Conservation (phyloP, 2,888 invertebrate genomes). For the Tetragnatha montana region DNA sequence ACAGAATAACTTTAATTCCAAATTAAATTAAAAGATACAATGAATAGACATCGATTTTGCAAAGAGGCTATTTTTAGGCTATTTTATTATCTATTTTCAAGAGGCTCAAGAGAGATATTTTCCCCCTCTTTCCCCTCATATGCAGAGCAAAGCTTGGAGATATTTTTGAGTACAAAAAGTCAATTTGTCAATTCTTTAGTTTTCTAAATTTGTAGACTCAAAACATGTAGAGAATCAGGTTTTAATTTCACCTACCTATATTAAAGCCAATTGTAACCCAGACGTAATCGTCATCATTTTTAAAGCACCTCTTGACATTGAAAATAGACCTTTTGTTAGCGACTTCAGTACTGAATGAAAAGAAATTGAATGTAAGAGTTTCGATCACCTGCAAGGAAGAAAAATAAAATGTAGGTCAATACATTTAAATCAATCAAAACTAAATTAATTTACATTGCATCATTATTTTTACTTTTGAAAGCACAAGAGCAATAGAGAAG, state of each 20-base stretch:
- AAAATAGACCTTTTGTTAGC: constrained; percentile 13
- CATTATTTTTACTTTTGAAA: background rate
- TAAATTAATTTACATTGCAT: background rate
- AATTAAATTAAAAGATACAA: no score
- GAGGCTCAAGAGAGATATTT: no score
- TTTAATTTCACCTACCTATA: constrained; percentile 32
- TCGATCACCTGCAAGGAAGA: constrained; percentile 21
- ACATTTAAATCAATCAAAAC: background rate
- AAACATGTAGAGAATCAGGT: background rate
- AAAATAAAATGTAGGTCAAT: background rate
- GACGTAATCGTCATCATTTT: constrained; percentile 50
- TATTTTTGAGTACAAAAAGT: no score
- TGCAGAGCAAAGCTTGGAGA: no score
- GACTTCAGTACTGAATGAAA: constrained; percentile 39
- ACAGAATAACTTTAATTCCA: no score
- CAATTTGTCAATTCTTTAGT: no score
- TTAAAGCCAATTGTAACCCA: constrained; percentile 51
- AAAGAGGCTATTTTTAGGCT: no score
- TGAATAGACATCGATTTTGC: no score
- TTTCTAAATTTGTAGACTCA: background rate
- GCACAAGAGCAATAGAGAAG: background rate
- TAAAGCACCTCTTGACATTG: constrained; percentile 37
- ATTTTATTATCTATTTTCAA: no score
- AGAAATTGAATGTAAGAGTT: constrained; percentile 48
- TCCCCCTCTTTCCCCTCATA: no score